Conservation (phyloP, 2,888 invertebrate genomes). For the Cephus pulcher region DNA sequence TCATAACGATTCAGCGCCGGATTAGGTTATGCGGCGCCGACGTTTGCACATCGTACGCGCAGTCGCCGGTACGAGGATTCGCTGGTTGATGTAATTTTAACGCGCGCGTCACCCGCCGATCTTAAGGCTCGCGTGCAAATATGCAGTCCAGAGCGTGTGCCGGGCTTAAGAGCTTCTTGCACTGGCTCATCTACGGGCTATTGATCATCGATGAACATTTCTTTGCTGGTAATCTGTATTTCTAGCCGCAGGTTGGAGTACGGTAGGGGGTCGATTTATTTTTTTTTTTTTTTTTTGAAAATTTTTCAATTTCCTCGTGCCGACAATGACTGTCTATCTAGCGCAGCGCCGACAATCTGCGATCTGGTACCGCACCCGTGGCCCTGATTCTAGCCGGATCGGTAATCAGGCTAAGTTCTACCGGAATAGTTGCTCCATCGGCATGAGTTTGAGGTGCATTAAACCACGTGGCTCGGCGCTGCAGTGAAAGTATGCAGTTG, state of each 20-base stretch:
- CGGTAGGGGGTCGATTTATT: background rate
- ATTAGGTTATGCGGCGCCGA: background rate
- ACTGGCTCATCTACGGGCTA: background rate
- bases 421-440: slow-evolving; percentile 7
- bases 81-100: background rate
- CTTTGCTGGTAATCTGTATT: background rate
- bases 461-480: slow-evolving; percentile 11
- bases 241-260: background rate
- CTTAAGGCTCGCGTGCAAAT: background rate
- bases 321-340: background rate
- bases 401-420: background rate
- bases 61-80: background rate
- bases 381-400: slow-evolving; percentile 34
- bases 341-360: background rate
- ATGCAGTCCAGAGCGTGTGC: background rate
- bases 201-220: background rate
- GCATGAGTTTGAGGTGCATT: slow-evolving; percentile 5
- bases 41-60: background rate
- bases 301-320: background rate
- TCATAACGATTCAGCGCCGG: background rate
- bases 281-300: background rate
- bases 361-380: slow-evolving; percentile 22
- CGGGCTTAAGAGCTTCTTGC: background rate
- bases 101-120: background rate
- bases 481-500: slow-evolving; percentile 39